Percentiles rank a stretch among this genome's conserved stretches.
Conservation (phyloP, 2,888 invertebrate genomes). For the Xylocampa areola region DNA sequence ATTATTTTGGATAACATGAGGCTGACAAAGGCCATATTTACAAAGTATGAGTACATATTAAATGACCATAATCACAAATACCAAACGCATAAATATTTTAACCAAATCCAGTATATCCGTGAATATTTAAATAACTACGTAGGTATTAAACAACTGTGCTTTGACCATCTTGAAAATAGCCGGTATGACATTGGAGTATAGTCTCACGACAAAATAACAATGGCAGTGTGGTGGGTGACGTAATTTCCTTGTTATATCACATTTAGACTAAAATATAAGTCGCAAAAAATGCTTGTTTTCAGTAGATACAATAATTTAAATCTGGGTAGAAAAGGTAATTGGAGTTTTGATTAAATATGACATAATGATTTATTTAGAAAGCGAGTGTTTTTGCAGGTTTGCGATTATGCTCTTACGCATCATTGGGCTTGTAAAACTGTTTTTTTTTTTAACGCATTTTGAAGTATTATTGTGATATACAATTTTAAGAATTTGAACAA, state of each 20-base stretch:
- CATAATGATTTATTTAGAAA: conserved; percentile 21
- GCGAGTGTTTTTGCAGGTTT: conserved; percentile 16
- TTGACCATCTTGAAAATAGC: conserved; percentile 26
- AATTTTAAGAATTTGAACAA: no score
- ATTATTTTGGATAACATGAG: no score
- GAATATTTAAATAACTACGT: no score
- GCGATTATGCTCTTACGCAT: conserved; percentile 22
- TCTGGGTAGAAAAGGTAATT: conserved; percentile 14
- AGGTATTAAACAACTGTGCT: no score
- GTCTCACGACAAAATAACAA: conserved; percentile 57
- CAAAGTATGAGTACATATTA: no score
- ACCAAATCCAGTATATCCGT: no score
- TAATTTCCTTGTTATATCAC: conserved; percentile 50
- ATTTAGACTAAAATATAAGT: conserved; percentile 15
- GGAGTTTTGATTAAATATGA: conserved; percentile 23
- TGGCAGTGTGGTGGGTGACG: conserved; percentile 31
- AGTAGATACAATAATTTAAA: conserved; percentile 14
- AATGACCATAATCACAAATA: no score
- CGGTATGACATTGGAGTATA: conserved; percentile 47
- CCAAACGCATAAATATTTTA: no score
- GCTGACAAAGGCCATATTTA: no score
- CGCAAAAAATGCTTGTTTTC: conserved; percentile 1
- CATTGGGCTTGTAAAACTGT: neutral
- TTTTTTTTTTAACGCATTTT: no score
- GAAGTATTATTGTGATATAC: no score